Percentiles rank a stretch among this genome's conserved stretches.
Evolutionary conservation across 2,113 vertebrate species (phyloP).

Genomic region (Peromyscus californicus): DNA sequence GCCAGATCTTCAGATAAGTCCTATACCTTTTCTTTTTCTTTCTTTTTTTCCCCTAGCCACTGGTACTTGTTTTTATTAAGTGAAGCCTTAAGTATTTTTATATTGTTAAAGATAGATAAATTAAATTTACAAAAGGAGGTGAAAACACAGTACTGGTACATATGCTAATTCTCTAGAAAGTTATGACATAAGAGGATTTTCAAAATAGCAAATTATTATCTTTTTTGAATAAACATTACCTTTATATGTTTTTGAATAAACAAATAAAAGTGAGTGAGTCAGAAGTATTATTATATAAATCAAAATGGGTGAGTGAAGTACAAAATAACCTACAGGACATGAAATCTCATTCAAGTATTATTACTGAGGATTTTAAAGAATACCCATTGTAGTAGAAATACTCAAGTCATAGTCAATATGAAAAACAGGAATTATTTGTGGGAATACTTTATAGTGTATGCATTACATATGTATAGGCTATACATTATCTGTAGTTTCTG

Average conservation of each 20-base stretch:
- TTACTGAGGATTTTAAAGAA: background rate
- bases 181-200: background rate
- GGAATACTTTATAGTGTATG: background rate
- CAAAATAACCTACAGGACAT: background rate
- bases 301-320: background rate
- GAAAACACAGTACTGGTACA: background rate
- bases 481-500: background rate
- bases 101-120: background rate
- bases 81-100: background rate
- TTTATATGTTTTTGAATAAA: background rate
- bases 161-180: background rate
- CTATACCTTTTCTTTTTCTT: too few relatives aligned
- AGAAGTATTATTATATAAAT: background rate
- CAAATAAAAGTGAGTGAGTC: background rate
- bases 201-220: background rate
- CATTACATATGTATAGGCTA: background rate
- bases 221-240: background rate
- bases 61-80: background rate
- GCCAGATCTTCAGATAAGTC: too few relatives aligned
- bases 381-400: background rate
- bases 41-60: too few relatives aligned
- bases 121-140: background rate
- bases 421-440: background rate
- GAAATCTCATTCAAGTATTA: background rate
- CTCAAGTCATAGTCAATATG: background rate